Percentiles rank a stretch among this genome's conserved stretches.
Conservation (phyloP, 2,888 invertebrate genomes). For the Nudaria mundana region DNA sequence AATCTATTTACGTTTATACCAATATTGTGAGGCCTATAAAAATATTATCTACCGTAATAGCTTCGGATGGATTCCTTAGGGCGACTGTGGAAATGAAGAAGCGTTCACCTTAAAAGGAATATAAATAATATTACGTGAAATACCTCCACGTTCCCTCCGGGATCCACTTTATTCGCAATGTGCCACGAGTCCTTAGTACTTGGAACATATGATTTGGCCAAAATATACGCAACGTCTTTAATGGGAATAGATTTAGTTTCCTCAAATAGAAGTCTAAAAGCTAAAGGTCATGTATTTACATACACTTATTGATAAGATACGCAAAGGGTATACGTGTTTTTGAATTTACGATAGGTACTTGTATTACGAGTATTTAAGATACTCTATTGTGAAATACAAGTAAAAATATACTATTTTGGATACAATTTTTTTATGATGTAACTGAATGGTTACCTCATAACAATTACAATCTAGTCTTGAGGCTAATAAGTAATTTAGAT, state of each 20-base stretch:
- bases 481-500: too few species aligned
- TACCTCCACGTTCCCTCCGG: slow-evolving; percentile 7
- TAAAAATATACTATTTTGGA: too few species aligned
- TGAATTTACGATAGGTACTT: too few species aligned
- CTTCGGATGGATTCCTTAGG: not conserved
- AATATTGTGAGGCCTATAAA: slow-evolving; percentile 15
- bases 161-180: slow-evolving; percentile 5
- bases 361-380: too few species aligned
- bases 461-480: too few species aligned
- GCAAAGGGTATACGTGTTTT: too few species aligned
- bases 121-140: slow-evolving; percentile 22
- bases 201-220: not conserved
- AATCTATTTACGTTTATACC: slow-evolving; percentile 12
- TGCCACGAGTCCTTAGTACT: not conserved
- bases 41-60: slow-evolving; percentile 15
- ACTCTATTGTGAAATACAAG: too few species aligned
- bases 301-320: too few species aligned
- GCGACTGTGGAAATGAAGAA: not conserved
- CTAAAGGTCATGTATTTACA: too few species aligned
- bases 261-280: too few species aligned
- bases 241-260: not conserved
- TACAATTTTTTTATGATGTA: too few species aligned
- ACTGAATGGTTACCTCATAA: too few species aligned
- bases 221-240: not conserved
- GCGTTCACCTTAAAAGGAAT: slow-evolving; percentile 14